Evolutionary conservation across 2,113 vertebrate genomes (phyloP).

Genomic region (Conger conger): DNA sequence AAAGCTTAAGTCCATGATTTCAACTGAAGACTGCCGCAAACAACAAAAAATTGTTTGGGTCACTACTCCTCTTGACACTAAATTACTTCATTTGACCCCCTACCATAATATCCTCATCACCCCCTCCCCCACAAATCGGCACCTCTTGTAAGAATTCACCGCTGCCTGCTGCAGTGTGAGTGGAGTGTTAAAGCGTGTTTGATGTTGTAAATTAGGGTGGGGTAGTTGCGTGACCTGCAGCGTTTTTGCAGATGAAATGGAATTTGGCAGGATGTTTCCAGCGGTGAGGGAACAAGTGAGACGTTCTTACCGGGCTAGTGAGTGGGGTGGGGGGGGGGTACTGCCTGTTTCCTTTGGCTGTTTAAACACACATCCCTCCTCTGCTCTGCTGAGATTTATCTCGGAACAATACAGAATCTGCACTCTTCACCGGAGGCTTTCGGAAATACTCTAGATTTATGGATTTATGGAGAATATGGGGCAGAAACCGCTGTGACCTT

Average conservation of each 20-base stretch:
- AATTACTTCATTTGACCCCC: background rate
- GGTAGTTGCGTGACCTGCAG: conserved; percentile 13
- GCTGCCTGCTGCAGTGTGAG: background rate
- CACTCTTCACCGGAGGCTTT: background rate
- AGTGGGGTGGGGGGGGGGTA: background rate
- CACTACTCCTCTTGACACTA: background rate
- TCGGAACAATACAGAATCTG: background rate
- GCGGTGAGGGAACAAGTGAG: conserved; percentile 24
- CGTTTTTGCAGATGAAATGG: background rate
- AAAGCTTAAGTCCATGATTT: no score
- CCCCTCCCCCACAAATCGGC: background rate
- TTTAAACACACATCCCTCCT: conserved; percentile 8
- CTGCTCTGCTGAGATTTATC: background rate
- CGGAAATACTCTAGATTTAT: background rate
- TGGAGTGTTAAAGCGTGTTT: background rate
- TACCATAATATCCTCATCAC: background rate
- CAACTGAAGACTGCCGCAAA: no score
- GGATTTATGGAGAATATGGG: background rate
- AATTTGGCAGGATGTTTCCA: conserved; percentile 17
- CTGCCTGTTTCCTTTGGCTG: background rate
- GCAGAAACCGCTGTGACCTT: background rate
- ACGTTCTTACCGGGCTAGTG: conserved; percentile 12
- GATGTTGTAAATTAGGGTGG: background rate
- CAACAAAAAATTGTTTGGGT: background rate
- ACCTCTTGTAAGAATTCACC: background rate